These are phyloP conservation scores for Meloe dianella DNA, from an alignment of 2,888 invertebrate genomes.

Conservation along the genomic window DNA sequence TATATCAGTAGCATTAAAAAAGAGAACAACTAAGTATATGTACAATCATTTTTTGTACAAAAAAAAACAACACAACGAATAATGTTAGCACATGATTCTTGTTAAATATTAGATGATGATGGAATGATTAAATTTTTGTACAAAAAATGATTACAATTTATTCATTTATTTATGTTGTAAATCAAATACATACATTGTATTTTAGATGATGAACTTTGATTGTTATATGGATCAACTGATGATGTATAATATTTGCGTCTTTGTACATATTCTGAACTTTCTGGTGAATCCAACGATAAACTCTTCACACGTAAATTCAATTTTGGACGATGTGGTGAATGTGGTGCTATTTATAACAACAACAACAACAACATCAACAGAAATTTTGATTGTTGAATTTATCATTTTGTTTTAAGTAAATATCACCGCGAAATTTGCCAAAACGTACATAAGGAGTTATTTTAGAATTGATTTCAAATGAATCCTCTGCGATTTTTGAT, in stretches of 20 bases:
- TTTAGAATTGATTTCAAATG: too few relatives aligned
- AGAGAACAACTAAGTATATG: too few relatives aligned
- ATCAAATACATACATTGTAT: constrained; percentile 64
- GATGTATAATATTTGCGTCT: constrained; percentile 68
- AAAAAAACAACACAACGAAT: too few relatives aligned
- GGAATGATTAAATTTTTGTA: too few relatives aligned
- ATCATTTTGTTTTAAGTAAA: too few relatives aligned
- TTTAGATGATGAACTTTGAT: constrained; percentile 66
- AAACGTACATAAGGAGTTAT: not conserved
- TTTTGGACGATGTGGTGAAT: constrained; percentile 94
- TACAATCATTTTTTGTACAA: not conserved
- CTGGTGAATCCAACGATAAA: constrained; percentile 94
- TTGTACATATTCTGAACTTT: constrained; percentile 84
- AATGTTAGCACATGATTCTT: not conserved
- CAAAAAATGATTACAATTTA: not conserved
- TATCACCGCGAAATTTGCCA: not conserved
- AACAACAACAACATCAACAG: not conserved
- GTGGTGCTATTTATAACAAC: constrained; percentile 73
- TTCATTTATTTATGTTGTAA: not conserved
- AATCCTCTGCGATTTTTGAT: too few relatives aligned
- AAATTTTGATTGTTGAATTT: not conserved
- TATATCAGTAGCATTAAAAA: too few relatives aligned
- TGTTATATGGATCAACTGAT: constrained; percentile 60
- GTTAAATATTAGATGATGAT: not conserved
- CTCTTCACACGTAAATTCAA: constrained; percentile 98